Conservation (phyloP, 2,797 vertebrate genomes). For the Sphaeramia orbicularis region DNA sequence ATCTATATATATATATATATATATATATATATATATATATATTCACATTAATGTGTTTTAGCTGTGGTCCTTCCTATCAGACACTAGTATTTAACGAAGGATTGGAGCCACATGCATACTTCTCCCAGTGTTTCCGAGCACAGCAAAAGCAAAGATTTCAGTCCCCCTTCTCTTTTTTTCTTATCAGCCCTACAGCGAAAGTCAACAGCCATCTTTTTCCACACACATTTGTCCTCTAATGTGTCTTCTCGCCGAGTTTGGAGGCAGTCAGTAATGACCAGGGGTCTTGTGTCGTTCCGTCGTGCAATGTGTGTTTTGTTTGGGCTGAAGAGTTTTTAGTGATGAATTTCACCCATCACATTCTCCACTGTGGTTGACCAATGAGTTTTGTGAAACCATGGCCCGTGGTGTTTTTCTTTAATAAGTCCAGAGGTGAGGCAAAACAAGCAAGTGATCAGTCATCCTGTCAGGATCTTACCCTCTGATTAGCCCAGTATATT, state of each 20-base stretch:
- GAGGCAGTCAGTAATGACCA: constrained; percentile 67
- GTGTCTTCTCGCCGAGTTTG: constrained; percentile 65
- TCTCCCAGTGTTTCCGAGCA: constrained; percentile 54
- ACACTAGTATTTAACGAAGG: constrained; percentile 3
- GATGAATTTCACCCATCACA: constrained; percentile 80
- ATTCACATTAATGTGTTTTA: constrained; percentile 13
- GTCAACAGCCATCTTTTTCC: constrained; percentile 65
- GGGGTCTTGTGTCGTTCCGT: constrained; percentile 52
- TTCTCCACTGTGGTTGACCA: constrained; percentile 68
- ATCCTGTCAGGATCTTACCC: constrained; percentile 70
- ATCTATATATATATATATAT: neutral
- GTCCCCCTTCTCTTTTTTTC: constrained; percentile 19
- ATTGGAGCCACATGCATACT: constrained; percentile 22
- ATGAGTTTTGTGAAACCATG: constrained; percentile 63
- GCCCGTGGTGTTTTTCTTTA: constrained; percentile 82
- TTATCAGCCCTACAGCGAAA: constrained; percentile 60
- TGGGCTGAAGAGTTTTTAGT: constrained; percentile 71
- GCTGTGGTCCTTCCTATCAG: constrained; percentile 14
- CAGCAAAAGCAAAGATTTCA: constrained; percentile 42
- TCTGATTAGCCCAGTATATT: constrained; percentile 66
- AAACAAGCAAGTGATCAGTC: constrained; percentile 77
- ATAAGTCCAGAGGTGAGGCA: constrained; percentile 82
- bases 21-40: neutral
- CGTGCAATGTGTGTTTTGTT: constrained; percentile 69
- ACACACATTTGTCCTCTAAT: constrained; percentile 61